A percentile compares a stretch with the other conserved stretches of the same genome.
Evolutionary conservation across 2,113 vertebrate species (phyloP).

Genomic region (Eudyptes chrysolophus): DNA sequence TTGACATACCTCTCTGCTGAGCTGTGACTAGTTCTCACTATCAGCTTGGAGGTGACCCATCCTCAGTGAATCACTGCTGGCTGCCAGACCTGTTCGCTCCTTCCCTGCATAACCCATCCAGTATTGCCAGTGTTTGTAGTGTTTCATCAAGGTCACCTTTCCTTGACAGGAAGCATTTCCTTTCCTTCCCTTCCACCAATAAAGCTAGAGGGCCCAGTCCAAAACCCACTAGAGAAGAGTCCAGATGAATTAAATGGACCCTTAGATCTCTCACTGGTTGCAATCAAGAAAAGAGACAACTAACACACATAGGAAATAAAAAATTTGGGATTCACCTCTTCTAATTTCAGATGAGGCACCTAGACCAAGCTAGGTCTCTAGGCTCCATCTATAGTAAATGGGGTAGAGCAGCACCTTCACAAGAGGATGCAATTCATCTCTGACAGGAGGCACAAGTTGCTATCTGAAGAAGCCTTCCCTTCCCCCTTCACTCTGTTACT

Average conservation of each 20-base stretch:
- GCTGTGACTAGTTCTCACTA: not conserved
- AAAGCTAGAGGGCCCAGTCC: not conserved
- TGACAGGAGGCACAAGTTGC: not conserved
- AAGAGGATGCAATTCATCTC: not conserved
- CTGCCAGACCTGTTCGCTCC: not conserved
- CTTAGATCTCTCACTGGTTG: not conserved
- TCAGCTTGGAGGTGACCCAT: not conserved
- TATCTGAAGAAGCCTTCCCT: not conserved
- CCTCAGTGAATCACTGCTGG: not conserved
- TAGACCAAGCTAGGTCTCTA: not conserved
- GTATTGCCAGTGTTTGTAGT: fast-evolving
- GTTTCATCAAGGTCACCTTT: not conserved
- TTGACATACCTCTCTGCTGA: not conserved
- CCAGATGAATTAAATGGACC: not conserved
- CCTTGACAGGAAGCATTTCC: not conserved
- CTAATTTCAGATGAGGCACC: not conserved
- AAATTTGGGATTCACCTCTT: not conserved
- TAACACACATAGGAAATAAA: not conserved
- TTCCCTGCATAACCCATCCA: not conserved
- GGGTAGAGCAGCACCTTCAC: not conserved
- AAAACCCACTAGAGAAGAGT: not conserved
- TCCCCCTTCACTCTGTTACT: not conserved
- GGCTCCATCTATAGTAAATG: not conserved
- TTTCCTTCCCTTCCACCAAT: not conserved
- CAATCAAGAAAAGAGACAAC: not conserved